A percentile compares a stretch with the other conserved stretches of the same genome.
Conservation (phyloP, 2,113 vertebrate genomes). For the Caretta caretta region DNA sequence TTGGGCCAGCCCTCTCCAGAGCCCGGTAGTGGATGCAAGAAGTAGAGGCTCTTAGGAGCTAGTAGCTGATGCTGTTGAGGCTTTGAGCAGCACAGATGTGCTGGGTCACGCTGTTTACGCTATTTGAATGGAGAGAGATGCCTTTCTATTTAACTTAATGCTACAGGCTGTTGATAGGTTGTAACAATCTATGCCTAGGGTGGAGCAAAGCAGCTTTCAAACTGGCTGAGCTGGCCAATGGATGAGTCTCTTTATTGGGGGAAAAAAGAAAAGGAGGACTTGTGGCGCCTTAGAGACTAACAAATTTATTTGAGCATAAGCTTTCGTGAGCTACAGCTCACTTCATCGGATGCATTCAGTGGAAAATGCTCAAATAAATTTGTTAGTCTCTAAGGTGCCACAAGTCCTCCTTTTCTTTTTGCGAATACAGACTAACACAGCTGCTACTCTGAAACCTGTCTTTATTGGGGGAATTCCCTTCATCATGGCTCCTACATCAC, state of each 20-base stretch:
- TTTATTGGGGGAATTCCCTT: background rate
- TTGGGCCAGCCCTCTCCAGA: background rate
- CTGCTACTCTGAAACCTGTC: background rate
- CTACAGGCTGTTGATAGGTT: background rate
- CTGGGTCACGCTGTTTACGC: fast-evolving
- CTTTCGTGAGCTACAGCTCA: too few relatives aligned
- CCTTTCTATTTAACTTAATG: background rate
- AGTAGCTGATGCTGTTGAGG: background rate
- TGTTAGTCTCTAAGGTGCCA: too few relatives aligned
- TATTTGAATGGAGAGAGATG: background rate
- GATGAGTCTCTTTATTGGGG: background rate
- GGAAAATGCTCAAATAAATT: too few relatives aligned
- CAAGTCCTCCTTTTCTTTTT: too few relatives aligned
- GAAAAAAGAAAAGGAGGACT: too few relatives aligned
- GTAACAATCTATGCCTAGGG: background rate
- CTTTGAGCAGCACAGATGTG: background rate
- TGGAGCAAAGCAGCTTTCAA: background rate
- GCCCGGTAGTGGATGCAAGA: background rate
- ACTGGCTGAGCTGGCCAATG: background rate
- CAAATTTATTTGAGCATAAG: too few relatives aligned
- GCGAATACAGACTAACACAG: too few relatives aligned
- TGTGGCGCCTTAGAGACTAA: too few relatives aligned
- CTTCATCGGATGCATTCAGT: too few relatives aligned
- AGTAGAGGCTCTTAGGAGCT: background rate
- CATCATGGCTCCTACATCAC: background rate